These are phyloP conservation scores for Drosophila auraria DNA, from an alignment of 1,140 invertebrate species.

Conservation along the genomic window DNA sequence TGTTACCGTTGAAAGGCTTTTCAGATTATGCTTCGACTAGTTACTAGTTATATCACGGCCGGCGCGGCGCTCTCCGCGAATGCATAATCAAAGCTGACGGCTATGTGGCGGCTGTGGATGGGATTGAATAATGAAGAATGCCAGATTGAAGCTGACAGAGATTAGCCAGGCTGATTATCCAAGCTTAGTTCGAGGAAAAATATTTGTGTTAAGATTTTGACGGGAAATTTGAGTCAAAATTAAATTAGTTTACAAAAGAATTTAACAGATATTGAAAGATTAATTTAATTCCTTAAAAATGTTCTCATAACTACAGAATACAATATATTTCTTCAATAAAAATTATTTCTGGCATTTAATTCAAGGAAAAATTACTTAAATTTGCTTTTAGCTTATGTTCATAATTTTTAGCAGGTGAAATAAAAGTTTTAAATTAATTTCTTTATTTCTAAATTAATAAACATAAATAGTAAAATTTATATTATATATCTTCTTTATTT, in stretches of 20 bases:
- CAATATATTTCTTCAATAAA: background rate
- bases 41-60: slow-evolving; percentile 47
- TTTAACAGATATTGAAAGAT: background rate
- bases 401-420: too few relatives aligned
- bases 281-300: too few relatives aligned
- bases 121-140: slow-evolving; percentile 44
- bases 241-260: too few relatives aligned
- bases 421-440: too few relatives aligned
- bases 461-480: too few relatives aligned
- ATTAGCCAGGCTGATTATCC: slow-evolving; percentile 5
- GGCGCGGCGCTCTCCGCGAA: slow-evolving; percentile 15
- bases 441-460: too few relatives aligned
- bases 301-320: background rate
- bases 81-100: slow-evolving; percentile 50
- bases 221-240: background rate
- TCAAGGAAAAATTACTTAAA: too few relatives aligned
- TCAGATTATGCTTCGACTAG: slow-evolving; percentile 44
- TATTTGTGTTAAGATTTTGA: background rate
- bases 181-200: background rate
- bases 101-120: slow-evolving; percentile 36
- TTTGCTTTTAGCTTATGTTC: too few relatives aligned
- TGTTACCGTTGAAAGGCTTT: slow-evolving; percentile 59
- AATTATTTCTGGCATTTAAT: too few relatives aligned
- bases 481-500: too few relatives aligned
- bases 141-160: slow-evolving; percentile 10